Conservation (phyloP, 1,140 invertebrate genomes). For the Aleiodes sp. region DNA sequence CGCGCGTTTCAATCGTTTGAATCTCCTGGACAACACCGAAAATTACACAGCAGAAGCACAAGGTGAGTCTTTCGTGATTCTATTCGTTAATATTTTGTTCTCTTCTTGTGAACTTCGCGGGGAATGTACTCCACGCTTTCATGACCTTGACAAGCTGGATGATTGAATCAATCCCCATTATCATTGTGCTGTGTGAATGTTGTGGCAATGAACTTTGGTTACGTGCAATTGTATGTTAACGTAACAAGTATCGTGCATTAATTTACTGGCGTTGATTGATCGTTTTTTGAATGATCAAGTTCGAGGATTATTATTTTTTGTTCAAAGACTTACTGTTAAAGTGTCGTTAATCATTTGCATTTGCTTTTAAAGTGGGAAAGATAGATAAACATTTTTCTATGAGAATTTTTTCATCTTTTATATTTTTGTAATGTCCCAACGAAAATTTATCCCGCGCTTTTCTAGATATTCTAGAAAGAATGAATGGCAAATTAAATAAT, state of each 20-base stretch:
- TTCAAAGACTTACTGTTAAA: too few species aligned
- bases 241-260: background rate
- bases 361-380: too few species aligned
- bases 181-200: constrained; percentile 18
- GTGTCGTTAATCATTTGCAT: too few species aligned
- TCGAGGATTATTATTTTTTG: too few species aligned
- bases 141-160: constrained; percentile 27
- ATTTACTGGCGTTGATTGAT: constrained; percentile 12
- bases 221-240: background rate
- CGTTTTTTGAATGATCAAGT: background rate
- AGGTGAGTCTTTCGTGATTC: background rate
- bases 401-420: too few species aligned
- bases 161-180: constrained; percentile 37
- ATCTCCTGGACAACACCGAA: constrained; percentile 41
- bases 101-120: background rate
- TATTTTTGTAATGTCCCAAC: too few species aligned
- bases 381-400: too few species aligned
- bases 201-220: constrained; percentile 28
- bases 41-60: constrained; percentile 43
- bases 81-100: background rate
- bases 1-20: constrained; percentile 35
- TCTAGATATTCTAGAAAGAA: too few species aligned
- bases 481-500: too few species aligned
- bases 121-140: background rate
- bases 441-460: too few species aligned